Percentiles rank a stretch among this genome's conserved stretches.
These are phyloP conservation scores for Drosophila macrothrix DNA, from an alignment of 2,888 invertebrate genomes.

Conservation along the genomic window DNA sequence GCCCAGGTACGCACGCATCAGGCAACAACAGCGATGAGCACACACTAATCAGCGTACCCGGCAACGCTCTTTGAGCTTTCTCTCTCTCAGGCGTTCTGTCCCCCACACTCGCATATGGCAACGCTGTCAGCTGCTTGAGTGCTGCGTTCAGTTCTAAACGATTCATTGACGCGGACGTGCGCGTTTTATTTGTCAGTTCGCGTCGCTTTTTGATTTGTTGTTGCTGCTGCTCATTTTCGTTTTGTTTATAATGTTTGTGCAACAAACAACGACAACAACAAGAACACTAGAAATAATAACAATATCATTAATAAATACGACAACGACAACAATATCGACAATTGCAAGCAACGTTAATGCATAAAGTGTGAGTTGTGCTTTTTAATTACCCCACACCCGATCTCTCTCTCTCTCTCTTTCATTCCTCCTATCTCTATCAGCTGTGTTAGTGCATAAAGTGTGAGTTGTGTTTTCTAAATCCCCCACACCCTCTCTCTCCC, in stretches of 20 bases:
- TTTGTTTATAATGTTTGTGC: conserved; percentile 72
- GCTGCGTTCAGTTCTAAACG: conserved; percentile 65
- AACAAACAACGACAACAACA: conserved; percentile 37
- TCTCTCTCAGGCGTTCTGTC: conserved; percentile 6
- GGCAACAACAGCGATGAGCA: conserved; percentile 17
- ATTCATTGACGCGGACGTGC: conserved; percentile 67
- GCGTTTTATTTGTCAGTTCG: conserved; percentile 25
- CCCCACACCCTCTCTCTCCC: neutral
- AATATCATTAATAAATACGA: conserved; percentile 26
- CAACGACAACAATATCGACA: conserved; percentile 39
- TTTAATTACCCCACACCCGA: conserved; percentile 4
- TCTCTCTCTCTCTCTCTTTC: neutral
- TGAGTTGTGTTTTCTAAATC: conserved; percentile 4
- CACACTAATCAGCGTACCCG: conserved; percentile 15
- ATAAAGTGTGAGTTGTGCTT: conserved; percentile 53
- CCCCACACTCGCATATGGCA: conserved; percentile 21
- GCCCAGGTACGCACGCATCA: conserved; percentile 28
- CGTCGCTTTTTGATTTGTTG: conserved; percentile 39
- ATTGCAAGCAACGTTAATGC: conserved; percentile 52
- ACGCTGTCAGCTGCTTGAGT: conserved; percentile 21
- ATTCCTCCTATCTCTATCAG: neutral
- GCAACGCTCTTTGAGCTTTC: conserved; percentile 10
- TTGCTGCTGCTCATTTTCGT: conserved; percentile 37
- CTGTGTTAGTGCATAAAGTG: neutral
- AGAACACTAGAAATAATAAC: conserved; percentile 24